phyloP scores from a whole-genome alignment of 2,113 vertebrate genomes.

The Cottus gobio region DNA sequence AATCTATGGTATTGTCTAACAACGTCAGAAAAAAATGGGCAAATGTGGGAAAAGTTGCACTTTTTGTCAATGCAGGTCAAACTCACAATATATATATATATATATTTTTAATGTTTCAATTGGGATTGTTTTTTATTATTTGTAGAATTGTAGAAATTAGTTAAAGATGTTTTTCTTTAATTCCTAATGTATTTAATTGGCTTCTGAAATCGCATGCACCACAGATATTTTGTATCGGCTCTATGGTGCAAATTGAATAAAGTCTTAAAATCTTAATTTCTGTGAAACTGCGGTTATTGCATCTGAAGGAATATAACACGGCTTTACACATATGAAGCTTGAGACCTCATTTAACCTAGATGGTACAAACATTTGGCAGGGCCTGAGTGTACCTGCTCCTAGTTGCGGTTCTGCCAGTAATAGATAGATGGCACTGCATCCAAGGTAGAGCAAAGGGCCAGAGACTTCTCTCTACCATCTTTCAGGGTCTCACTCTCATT shows the following conservation, averaged over 20 bases:
- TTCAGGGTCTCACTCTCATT: constrained; percentile 95
- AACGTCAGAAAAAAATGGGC: constrained; percentile 6
- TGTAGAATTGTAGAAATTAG: background rate
- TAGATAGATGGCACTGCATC: constrained; percentile 99
- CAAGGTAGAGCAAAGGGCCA: constrained; percentile 87
- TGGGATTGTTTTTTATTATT: background rate
- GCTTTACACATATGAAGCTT: constrained; percentile 32
- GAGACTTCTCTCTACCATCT: constrained; percentile 78
- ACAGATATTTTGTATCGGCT: background rate
- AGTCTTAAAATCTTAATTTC: background rate
- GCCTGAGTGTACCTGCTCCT: constrained; percentile 64
- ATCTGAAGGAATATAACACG: constrained; percentile 16
- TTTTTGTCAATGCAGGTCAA: background rate
- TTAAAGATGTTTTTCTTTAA: background rate
- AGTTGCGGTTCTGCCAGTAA: constrained; percentile 87
- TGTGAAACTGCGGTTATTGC: constrained; percentile 6
- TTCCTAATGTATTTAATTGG: constrained; percentile 6
- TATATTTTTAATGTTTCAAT: background rate
- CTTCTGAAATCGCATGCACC: background rate
- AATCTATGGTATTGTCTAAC: constrained; percentile 32
- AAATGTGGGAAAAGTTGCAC: background rate
- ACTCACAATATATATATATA: background rate
- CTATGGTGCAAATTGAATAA: constrained; percentile 10
- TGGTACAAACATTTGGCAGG: constrained; percentile 58
- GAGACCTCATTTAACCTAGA: constrained; percentile 57